Evolutionary conservation across 2,113 vertebrate genomes (phyloP), one percentile per base, ranked within the genome.

Genomic region (Atherinomorus stipes): DNA sequence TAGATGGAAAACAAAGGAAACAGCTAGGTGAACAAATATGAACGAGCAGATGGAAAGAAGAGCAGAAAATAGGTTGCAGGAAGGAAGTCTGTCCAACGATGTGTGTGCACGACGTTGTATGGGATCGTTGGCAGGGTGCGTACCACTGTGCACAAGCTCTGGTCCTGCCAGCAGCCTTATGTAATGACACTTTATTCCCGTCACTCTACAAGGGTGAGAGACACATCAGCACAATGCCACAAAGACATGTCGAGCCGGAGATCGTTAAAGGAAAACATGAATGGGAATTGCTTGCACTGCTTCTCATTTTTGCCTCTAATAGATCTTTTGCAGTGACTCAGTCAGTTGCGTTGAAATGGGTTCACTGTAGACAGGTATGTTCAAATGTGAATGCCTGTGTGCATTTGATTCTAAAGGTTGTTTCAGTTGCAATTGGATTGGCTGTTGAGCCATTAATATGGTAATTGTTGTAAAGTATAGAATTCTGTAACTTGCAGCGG

Each of bases 121-220:
- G 69, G 83, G 87, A 83, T 63, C 44, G 49, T 74, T 85, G 87
- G 82, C 87, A 79, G 70, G 67, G 79, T 74, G 60, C 58, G 21
- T 71, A 71, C 38, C 31, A 12, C 76, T 78, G 75, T 83, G 54
- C 64, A 67, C 16, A 2, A 78, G 70, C 69, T 57, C 49, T 22
- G 28, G 49, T 61, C 69, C 70, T 85, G 86, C 87, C 84, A 90
- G 74, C 73, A 86, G 34, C 74, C 81, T 90, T 88, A 88, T 90
- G 90, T 86, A 89, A 90, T 86, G 69, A 68, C 49, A 80, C 80
- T 81, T 69, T 26, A 86, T 81, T 76, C 68, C 64, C 64, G 81
- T 74, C 86, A 73, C 76, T 74, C 44, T 53, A 13, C 4, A 62
- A 74, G 70, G 59, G 52, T 38, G 61, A 78, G 78, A 67, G 37